Evolutionary conservation across 2,888 invertebrate species (phyloP).

Genomic region (Diarsia mendica): DNA sequence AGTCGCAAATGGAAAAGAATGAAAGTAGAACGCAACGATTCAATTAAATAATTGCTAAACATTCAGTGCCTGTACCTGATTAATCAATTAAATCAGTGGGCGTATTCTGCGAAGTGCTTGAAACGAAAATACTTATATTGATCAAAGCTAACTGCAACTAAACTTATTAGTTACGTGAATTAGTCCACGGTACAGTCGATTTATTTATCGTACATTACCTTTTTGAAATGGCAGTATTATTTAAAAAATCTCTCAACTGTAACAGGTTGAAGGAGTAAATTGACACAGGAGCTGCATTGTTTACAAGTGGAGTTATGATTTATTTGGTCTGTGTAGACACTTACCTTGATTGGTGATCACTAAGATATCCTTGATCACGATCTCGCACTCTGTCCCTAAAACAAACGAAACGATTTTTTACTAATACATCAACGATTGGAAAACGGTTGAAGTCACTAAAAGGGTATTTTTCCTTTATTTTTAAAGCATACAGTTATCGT

Average conservation of each 20-base stretch:
- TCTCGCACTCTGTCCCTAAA: slow-evolving; percentile 84
- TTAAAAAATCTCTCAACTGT: background rate
- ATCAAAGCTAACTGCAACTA: background rate
- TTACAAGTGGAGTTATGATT: background rate
- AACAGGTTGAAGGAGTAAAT: background rate
- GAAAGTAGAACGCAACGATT: background rate
- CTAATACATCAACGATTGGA: background rate
- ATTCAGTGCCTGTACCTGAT: background rate
- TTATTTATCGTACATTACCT: background rate
- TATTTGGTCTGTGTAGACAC: slow-evolving; percentile 41
- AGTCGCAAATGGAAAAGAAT: background rate
- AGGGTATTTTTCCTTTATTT: background rate
- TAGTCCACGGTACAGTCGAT: background rate
- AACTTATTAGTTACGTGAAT: background rate
- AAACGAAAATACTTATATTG: background rate
- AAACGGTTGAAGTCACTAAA: background rate
- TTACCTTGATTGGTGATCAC: slow-evolving; percentile 95
- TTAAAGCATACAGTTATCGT: background rate
- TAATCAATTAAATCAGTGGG: too few species aligned
- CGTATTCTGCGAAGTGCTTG: background rate
- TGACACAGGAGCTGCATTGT: background rate
- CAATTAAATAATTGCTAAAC: background rate
- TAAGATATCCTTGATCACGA: slow-evolving; percentile 92
- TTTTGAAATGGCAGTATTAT: background rate
- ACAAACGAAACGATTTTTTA: slow-evolving; percentile 53